phyloP scores from a whole-genome alignment of 2,888 invertebrate species.

The Chouioia cunea region DNA sequence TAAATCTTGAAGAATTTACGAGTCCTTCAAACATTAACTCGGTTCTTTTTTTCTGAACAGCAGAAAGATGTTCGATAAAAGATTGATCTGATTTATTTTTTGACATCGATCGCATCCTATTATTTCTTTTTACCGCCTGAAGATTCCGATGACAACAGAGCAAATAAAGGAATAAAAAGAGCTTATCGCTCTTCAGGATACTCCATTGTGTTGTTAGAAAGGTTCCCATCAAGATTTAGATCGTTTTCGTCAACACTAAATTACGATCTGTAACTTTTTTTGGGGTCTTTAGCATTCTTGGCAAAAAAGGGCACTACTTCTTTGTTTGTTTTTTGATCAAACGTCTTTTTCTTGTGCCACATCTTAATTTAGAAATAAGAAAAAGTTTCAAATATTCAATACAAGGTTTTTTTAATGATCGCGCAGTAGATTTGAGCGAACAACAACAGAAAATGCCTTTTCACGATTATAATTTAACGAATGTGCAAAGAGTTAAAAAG shows the following conservation, averaged over 20 bases:
- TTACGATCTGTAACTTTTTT: slow-evolving; percentile 36
- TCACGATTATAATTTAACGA: too few species aligned
- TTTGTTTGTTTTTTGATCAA: slow-evolving; percentile 20
- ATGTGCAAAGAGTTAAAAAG: too few species aligned
- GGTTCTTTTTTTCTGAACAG: too few species aligned
- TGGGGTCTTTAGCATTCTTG: slow-evolving; percentile 20
- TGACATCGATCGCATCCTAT: slow-evolving; percentile 18
- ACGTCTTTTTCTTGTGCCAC: slow-evolving; percentile 1
- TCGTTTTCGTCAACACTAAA: slow-evolving; percentile 35
- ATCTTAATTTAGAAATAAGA: slow-evolving; percentile 40
- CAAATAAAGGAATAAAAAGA: slow-evolving; percentile 22
- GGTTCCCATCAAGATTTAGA: slow-evolving; percentile 35
- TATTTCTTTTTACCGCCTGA: slow-evolving; percentile 32
- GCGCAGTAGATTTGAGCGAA: too few species aligned
- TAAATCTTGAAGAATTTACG: too few species aligned
- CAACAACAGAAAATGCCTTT: too few species aligned
- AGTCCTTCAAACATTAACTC: too few species aligned
- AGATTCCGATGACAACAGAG: slow-evolving; percentile 24
- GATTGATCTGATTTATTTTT: slow-evolving; percentile 36
- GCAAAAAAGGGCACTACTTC: slow-evolving; percentile 1
- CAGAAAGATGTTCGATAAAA: slow-evolving; percentile 7
- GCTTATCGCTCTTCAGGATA: slow-evolving; percentile 41
- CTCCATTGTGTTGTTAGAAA: slow-evolving; percentile 32
- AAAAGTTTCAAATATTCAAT: too few species aligned
- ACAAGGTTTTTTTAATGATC: too few species aligned